Evolutionary conservation across 2,797 vertebrate species (phyloP), one percentile per base, ranked within the genome.

Genomic region (Clarias pachynema): DNA sequence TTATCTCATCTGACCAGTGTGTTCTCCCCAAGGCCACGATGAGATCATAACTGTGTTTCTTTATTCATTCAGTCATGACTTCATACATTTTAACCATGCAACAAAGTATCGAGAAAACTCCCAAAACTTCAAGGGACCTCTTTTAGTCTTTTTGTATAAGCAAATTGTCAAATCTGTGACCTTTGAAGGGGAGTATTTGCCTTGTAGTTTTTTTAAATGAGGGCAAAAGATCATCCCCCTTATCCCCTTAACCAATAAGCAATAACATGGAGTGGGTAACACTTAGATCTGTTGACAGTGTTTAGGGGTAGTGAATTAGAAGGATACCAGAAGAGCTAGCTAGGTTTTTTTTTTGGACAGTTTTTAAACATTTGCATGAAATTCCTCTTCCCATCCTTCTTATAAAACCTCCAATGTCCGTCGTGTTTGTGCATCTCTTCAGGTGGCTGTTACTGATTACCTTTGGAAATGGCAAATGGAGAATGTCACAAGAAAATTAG

Each of bases 1-100:
- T 93, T 94, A 95, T 95, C 94, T 94, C 93, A 94, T 94, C 91
- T 93, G 93, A 94, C 92, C 93, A 89, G 90, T 59, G 87, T 90
- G 91, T 90, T 91, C 86, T 90, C 91, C 92, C 92, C 89, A 91
- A 92, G 90, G 93, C 92, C 88, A 16, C 22, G 63, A 82, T 89
- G 85, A 88, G 85, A 80, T 84, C 89, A 86, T 83, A 79, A 83
- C 68, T 16, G 37, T 65, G 62, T 83, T 79, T 65, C 81, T 63
- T 83, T 65, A 79, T 80, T 72, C 68, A 81, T 81, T 81, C 57
- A 73, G 14, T 79, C 40, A 63, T 85, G 78, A 85, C 70, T 73
- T 81, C 84, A 81, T 85, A 62, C 29, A 56, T 63, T 73, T 65
- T 14, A n/a, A 44, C 68, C 15, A 14, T 56, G 59, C 16, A 63